phyloP scores from a whole-genome alignment of 1,140 invertebrate species.

The Thereuonema tuberculata region DNA sequence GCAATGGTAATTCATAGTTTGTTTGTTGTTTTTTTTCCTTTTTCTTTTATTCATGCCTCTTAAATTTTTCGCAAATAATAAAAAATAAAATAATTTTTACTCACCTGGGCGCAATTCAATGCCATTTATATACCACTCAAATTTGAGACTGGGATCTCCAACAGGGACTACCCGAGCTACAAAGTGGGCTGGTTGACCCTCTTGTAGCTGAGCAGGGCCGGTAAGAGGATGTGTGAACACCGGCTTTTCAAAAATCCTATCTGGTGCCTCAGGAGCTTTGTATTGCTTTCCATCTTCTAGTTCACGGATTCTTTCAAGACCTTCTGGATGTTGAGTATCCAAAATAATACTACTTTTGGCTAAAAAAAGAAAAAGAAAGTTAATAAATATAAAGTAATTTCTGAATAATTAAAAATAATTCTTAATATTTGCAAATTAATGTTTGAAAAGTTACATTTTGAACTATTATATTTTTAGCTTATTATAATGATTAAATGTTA shows the following conservation, averaged over 20 bases:
- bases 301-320: slow-evolving; percentile 79
- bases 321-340: slow-evolving; percentile 89
- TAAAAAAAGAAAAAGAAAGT: slow-evolving; percentile 32
- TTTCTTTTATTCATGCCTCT: no score
- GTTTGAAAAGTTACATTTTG: no score
- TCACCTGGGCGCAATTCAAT: slow-evolving; percentile 75
- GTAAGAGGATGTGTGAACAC: slow-evolving; percentile 80
- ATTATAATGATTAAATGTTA: no score
- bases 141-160: slow-evolving; percentile 73
- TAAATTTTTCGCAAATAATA: slow-evolving; percentile 23
- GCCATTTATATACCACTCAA: slow-evolving; percentile 92
- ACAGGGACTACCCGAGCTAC: slow-evolving; percentile 91
- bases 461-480: no score
- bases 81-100: slow-evolving; percentile 17
- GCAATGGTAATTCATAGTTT: slow-evolving; percentile 34
- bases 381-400: no score
- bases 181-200: slow-evolving; percentile 88
- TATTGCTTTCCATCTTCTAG: slow-evolving; percentile 57
- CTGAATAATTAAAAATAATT: no score
- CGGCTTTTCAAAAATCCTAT: slow-evolving; percentile 73
- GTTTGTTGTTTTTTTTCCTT: no score
- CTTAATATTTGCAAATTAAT: no score
- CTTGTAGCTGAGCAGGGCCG: slow-evolving; percentile 79
- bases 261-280: slow-evolving; percentile 37
- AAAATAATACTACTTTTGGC: slow-evolving; percentile 76